phyloP scores from a whole-genome alignment of 2,797 vertebrate genomes.

The Sebastes cheni region DNA sequence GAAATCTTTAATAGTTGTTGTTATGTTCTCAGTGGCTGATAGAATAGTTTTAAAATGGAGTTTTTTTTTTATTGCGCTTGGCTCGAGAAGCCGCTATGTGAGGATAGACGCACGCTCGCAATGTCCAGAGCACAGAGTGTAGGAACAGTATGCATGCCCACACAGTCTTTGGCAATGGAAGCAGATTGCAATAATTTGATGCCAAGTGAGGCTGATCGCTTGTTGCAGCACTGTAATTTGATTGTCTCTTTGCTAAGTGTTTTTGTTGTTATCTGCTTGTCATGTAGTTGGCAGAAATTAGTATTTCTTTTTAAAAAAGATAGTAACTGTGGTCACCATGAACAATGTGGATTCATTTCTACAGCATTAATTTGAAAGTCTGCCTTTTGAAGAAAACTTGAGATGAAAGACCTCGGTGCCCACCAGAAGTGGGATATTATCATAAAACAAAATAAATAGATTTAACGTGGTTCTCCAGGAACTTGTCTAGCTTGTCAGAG shows the following conservation, averaged over 20 bases:
- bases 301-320: neutral
- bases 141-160: too few relatives aligned
- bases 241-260: too few relatives aligned
- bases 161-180: too few relatives aligned
- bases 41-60: neutral
- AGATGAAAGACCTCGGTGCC: neutral
- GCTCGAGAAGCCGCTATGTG: fast-evolving
- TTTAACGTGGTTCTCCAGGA: neutral
- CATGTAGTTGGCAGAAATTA: too few relatives aligned
- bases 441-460: neutral
- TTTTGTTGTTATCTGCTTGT: too few relatives aligned
- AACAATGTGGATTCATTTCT: too few relatives aligned
- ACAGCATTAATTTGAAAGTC: too few relatives aligned
- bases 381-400: neutral
- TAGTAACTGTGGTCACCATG: too few relatives aligned
- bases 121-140: neutral
- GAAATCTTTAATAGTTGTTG: too few relatives aligned
- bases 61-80: neutral
- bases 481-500: neutral
- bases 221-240: neutral
- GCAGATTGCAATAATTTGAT: too few relatives aligned
- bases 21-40: too few relatives aligned
- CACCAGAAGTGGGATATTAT: fast-evolving
- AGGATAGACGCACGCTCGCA: neutral
- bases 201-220: too few relatives aligned